These are phyloP conservation scores for Brachionus rotundiformis DNA, from an alignment of 1,140 invertebrate genomes.

Conservation along the genomic window DNA sequence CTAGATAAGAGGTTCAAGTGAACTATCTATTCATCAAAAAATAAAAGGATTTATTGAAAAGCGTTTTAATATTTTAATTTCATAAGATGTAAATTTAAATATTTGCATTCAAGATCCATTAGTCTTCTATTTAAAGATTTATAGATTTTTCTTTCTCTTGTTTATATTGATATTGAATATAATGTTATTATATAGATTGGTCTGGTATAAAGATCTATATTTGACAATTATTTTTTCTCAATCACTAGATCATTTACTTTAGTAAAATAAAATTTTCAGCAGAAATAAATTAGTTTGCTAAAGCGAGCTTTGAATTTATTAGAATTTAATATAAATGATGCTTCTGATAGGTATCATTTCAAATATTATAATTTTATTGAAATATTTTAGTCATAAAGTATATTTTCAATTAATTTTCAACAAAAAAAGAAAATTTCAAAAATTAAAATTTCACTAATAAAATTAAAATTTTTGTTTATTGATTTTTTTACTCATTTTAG, in stretches of 20 bases:
- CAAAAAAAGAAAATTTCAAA: neutral
- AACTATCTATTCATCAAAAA: neutral
- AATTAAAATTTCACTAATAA: neutral
- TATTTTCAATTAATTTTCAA: neutral
- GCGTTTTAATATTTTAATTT: neutral
- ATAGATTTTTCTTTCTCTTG: neutral
- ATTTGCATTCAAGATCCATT: neutral
- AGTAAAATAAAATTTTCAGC: neutral
- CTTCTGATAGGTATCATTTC: neutral
- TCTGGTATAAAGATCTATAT: no score
- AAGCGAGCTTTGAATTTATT: neutral
- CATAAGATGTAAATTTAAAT: neutral
- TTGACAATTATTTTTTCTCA: no score
- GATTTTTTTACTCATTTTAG: neutral
- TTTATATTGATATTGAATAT: no score
- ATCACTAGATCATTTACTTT: no score
- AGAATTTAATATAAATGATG: neutral
- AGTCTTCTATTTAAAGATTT: neutral
- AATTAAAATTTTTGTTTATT: neutral
- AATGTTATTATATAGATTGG: no score
- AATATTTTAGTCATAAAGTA: slow-evolving; percentile 11
- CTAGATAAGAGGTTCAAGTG: neutral
- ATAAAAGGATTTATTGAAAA: neutral
- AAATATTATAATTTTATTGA: slow-evolving; percentile 23
- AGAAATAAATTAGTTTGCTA: neutral